Evolutionary conservation across 2,113 vertebrate species (phyloP).

Genomic region (Cinclus mexicanus): DNA sequence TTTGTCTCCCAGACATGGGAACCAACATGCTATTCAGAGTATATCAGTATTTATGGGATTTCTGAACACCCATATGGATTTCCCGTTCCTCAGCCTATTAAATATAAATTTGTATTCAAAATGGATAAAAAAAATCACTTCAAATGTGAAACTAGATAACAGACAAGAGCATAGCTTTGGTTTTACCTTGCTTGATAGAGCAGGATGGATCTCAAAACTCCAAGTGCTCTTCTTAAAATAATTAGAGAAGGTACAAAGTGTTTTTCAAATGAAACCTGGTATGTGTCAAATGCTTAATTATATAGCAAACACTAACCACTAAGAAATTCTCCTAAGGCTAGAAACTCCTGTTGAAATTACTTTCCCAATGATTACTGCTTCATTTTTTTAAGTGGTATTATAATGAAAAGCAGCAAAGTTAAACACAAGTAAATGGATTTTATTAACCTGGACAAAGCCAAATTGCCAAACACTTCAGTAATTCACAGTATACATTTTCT

Average conservation of each 20-base stretch:
- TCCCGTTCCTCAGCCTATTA: not conserved
- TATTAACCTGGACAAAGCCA: not conserved
- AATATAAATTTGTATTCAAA: not conserved
- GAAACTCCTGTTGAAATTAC: not conserved
- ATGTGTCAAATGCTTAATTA: conserved; percentile 1
- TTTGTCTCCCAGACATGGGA: conserved; percentile 59
- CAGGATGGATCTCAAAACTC: not conserved
- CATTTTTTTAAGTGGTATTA: not conserved
- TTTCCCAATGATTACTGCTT: not conserved
- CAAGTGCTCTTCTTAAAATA: not conserved
- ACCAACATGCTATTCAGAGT: not conserved
- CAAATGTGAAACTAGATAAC: not conserved
- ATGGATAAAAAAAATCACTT: not conserved
- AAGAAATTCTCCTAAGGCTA: not conserved
- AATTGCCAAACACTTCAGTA: not conserved
- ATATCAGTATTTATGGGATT: not conserved
- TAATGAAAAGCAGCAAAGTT: not conserved
- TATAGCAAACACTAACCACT: not conserved
- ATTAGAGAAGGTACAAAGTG: not conserved
- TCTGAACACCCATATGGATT: conserved; percentile 7
- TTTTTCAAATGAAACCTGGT: not conserved
- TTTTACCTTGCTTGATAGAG: not conserved
- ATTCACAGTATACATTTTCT: not conserved
- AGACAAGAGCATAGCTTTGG: not conserved
- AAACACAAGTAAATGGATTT: not conserved